Percentiles rank a stretch among this genome's conserved stretches.
phyloP scores from a whole-genome alignment of 2,888 invertebrate species.

The Pachydiplax longipennis region DNA sequence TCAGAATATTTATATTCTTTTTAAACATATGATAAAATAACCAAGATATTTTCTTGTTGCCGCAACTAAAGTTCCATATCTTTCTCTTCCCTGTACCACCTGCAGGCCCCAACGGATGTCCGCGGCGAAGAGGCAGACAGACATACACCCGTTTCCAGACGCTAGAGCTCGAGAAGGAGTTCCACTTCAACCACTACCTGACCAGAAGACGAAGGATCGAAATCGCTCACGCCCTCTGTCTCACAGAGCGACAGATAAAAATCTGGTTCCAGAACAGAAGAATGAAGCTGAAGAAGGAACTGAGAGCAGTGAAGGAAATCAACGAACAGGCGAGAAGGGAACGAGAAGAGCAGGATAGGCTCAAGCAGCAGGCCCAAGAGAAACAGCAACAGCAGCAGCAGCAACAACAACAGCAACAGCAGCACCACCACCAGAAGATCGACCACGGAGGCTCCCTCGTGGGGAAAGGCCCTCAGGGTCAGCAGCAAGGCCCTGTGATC shows the following conservation, averaged over 20 bases:
- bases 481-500: conserved; percentile 54
- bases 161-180: conserved; percentile 96
- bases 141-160: conserved; percentile 99
- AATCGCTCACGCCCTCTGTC: conserved; percentile 94
- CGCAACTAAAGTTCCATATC: not conserved
- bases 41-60: too few relatives aligned
- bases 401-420: conserved; percentile 66
- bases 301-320: conserved; percentile 92
- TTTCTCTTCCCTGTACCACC: conserved; percentile 45
- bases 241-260: conserved; percentile 96
- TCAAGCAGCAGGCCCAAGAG: conserved; percentile 84
- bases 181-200: conserved; percentile 97
- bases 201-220: conserved; percentile 96
- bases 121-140: conserved; percentile 92
- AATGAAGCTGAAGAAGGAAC: conserved; percentile 96
- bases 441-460: conserved; percentile 60
- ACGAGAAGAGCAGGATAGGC: conserved; percentile 88
- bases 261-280: conserved; percentile 97
- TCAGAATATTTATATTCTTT: too few relatives aligned
- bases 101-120: conserved; percentile 94
- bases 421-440: conserved; percentile 77
- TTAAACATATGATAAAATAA: too few relatives aligned
- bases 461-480: conserved; percentile 52
- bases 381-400: conserved; percentile 78
- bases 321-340: conserved; percentile 92